A percentile compares a stretch with the other conserved stretches of the same genome.
Evolutionary conservation across 2,888 invertebrate genomes (phyloP).

Genomic region (Ramazzottius varieornatus): DNA sequence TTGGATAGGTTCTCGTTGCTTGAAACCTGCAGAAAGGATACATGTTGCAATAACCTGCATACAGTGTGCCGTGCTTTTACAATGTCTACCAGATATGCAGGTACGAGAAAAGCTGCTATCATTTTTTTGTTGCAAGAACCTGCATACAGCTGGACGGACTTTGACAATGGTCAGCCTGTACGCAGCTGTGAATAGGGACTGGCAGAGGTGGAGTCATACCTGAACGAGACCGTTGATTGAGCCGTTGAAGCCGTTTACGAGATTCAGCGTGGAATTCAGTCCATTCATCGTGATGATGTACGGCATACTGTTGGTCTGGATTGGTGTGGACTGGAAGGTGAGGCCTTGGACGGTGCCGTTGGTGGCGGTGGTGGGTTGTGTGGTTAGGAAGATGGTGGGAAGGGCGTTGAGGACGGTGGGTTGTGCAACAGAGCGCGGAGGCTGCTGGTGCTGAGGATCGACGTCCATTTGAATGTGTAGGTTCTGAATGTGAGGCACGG

Average conservation of each 20-base stretch:
- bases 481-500: background rate
- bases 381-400: constrained; percentile 7
- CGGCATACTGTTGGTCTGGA: constrained; percentile 7
- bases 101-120: no score
- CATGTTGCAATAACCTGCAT: no score
- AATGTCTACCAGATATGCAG: no score
- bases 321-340: constrained; percentile 7
- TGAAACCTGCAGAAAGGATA: no score
- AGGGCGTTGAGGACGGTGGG: background rate
- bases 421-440: constrained; percentile 4
- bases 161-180: no score
- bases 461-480: constrained; percentile 15
- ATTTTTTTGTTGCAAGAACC: no score
- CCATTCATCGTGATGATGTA: constrained; percentile 7
- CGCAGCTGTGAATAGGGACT: no score
- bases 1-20: no score
- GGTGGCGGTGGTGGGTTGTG: constrained; percentile 11
- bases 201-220: constrained; percentile 12
- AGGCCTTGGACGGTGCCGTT: constrained; percentile 8
- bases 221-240: no score
- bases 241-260: background rate
- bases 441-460: constrained; percentile 11
- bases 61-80: constrained; percentile 6
- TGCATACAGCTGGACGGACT: no score
- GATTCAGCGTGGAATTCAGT: constrained; percentile 5